Base-by-base conservation (phyloP, 2,888 invertebrate genomes). In the Megalurothrips usitatus region DNA sequence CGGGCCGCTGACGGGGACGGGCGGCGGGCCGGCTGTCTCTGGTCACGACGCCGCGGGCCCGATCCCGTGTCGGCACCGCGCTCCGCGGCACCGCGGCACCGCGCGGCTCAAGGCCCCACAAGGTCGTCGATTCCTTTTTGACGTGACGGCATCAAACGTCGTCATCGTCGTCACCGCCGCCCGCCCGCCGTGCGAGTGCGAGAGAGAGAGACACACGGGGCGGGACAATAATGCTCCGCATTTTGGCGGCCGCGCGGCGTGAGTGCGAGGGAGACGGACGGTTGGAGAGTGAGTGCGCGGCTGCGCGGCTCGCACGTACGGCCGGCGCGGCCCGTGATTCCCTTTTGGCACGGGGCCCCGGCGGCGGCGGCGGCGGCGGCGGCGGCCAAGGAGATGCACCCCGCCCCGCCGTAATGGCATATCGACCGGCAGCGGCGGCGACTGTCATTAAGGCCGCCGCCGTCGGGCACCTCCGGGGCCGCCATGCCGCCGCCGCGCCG, bases 401-500 rank as follows among this genome's bases (percentile, higher is more conserved):
- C 68, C 68, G 68, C 68, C n/a, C 23, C 68, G 23, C 68, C 12
- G 68, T 75, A 84, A 84, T 84, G 84, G 81, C 83, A 82, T 82
- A 84, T 81, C 68, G 68, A 75, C 26, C 68, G 68, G 68, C 68
- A 11, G 68, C 58, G 6, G 58, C 4, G 58, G 58, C 58, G 12
- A 0, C 19, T 58, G 58, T 58, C 58, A 85, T 88, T 81, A 87
- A 86, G 28, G 89, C 86, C 91, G 89, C 52, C 52, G 52, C 34
- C 58, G 58, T 58, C 58, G 58, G 58, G 19, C 58, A 19, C 52
- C 58, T 58, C 58, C 17, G 17, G n/a, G 11, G 14, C 58, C 19
- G 58, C 58, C 58, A 11, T 17, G 58, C 17, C 52, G n/a, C 52
- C 52, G 52, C 14, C 23, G 2, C 68, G 68, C 10, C 26, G 26